These are phyloP conservation scores for Achlya flavicornis DNA, from an alignment of 2,888 invertebrate species.

Conservation along the genomic window DNA sequence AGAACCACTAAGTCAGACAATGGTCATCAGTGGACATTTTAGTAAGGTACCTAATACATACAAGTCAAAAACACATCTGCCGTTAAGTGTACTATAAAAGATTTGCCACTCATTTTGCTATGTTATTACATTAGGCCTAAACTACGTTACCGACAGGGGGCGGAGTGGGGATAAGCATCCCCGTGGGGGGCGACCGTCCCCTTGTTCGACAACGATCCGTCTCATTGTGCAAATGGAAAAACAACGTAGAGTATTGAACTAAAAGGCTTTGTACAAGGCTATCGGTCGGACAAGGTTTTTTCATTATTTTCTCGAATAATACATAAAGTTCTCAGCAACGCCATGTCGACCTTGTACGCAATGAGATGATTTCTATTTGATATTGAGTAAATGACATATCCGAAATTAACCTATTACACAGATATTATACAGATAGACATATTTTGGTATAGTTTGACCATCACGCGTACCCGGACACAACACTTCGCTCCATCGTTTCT, in stretches of 20 bases:
- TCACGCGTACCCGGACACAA: too few relatives aligned
- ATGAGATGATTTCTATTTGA: too few relatives aligned
- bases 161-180: slow-evolving; percentile 15
- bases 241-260: slow-evolving; percentile 24
- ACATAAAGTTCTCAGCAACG: background rate
- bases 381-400: too few relatives aligned
- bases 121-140: slow-evolving; percentile 20
- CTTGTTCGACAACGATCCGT: slow-evolving; percentile 19
- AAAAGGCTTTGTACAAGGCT: slow-evolving; percentile 13
- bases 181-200: slow-evolving; percentile 8
- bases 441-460: too few relatives aligned
- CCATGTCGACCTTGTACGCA: background rate
- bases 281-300: slow-evolving; percentile 10
- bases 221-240: slow-evolving; percentile 36
- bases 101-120: slow-evolving; percentile 9
- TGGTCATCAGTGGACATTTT: too few relatives aligned
- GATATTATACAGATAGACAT: too few relatives aligned
- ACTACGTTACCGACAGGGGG: background rate
- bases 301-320: slow-evolving; percentile 12
- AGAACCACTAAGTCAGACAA: too few relatives aligned
- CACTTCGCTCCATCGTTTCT: too few relatives aligned
- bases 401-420: too few relatives aligned
- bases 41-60: too few relatives aligned
- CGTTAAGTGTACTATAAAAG: slow-evolving; percentile 1
- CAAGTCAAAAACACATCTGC: too few relatives aligned